These are phyloP conservation scores for Ornithoptera alexandrae DNA, from an alignment of 2,888 invertebrate genomes.

Conservation along the genomic window DNA sequence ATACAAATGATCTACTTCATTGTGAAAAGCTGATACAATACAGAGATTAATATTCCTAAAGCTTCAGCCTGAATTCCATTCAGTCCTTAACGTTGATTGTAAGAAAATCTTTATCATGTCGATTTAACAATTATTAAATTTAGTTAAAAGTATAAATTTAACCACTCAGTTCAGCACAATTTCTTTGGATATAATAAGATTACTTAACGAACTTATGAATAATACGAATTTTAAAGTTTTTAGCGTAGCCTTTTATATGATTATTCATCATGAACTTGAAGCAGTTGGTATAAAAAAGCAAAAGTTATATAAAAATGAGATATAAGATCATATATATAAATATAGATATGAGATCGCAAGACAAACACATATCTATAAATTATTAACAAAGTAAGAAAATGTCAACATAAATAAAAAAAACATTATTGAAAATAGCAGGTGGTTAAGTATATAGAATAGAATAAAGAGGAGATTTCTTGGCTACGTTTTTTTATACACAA, in stretches of 20 bases:
- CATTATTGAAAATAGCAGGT: too few relatives aligned
- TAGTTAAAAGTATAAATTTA: not conserved
- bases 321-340: too few relatives aligned
- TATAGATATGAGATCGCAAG: too few relatives aligned
- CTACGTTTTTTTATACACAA: too few relatives aligned
- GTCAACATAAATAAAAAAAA: too few relatives aligned
- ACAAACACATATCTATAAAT: too few relatives aligned
- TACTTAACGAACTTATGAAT: constrained; percentile 1
- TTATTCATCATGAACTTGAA: too few relatives aligned
- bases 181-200: not conserved
- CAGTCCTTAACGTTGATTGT: not conserved
- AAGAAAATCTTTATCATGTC: not conserved
- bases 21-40: not conserved
- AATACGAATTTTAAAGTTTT: not conserved
- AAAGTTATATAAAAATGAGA: too few relatives aligned
- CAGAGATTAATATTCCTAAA: not conserved
- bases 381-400: too few relatives aligned
- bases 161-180: not conserved
- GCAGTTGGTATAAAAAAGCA: too few relatives aligned
- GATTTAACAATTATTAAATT: not conserved
- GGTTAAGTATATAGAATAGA: too few relatives aligned
- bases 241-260: not conserved
- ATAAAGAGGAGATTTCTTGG: too few relatives aligned
- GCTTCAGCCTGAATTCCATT: not conserved
- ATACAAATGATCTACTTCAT: not conserved